These are phyloP conservation scores for Phytoseiulus persimilis DNA, from an alignment of 2,888 invertebrate species.

Conservation along the genomic window DNA sequence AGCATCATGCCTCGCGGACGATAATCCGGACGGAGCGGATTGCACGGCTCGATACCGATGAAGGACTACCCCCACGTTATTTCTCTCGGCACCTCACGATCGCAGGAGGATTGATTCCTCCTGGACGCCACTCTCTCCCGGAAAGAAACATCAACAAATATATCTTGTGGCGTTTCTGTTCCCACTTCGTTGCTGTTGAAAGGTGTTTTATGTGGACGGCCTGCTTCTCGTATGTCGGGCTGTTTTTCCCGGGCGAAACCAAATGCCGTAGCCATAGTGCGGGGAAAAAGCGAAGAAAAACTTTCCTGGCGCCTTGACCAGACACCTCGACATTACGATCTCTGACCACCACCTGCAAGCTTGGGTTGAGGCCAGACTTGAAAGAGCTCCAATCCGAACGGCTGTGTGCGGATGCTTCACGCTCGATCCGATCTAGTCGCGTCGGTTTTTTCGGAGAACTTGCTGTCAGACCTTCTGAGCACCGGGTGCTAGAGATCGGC, in stretches of 20 bases:
- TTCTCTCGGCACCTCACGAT: no score
- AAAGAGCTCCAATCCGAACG: neutral
- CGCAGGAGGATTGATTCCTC: no score
- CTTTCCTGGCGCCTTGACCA: neutral
- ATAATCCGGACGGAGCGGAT: no score
- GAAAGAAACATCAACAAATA: neutral
- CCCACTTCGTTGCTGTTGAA: neutral
- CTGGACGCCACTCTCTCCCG: neutral
- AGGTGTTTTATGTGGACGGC: neutral
- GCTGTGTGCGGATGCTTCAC: neutral
- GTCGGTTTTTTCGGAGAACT: no score
- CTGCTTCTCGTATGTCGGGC: neutral
- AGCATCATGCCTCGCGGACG: no score
- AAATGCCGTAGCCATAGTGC: neutral
- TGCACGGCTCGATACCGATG: no score
- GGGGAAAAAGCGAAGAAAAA: neutral
- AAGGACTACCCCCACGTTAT: no score
- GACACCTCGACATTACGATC: conserved; percentile 5
- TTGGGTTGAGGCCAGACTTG: neutral
- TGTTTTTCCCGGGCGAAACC: neutral
- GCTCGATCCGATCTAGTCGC: no score
- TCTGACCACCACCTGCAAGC: conserved; percentile 5
- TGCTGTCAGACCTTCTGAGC: no score
- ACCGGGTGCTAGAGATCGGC: no score
- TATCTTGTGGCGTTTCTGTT: neutral